A percentile compares a stretch with the other conserved stretches of the same genome.
Conservation (phyloP, 2,888 invertebrate species). For the Ornithoptera alexandrae region DNA sequence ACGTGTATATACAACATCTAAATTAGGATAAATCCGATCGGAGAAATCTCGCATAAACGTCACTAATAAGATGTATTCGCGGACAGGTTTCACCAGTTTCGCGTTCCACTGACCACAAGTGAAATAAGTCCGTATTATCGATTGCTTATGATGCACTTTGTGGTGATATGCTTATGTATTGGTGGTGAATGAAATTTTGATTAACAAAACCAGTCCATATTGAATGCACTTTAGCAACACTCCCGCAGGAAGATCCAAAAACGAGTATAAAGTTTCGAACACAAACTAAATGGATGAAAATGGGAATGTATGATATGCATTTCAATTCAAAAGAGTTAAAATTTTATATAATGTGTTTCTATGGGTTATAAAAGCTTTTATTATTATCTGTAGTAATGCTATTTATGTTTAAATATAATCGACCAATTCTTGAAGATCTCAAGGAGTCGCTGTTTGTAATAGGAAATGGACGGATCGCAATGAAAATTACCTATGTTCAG, state of each 20-base stretch:
- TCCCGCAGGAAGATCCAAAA: too few species aligned
- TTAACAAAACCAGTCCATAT: not conserved
- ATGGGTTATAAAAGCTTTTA: too few species aligned
- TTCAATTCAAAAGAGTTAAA: too few species aligned
- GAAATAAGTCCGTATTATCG: slow-evolving; percentile 14
- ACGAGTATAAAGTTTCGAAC: not conserved
- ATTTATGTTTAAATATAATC: too few species aligned
- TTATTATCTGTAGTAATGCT: too few species aligned
- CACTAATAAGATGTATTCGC: slow-evolving; percentile 29
- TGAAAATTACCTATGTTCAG: too few species aligned
- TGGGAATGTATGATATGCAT: not conserved
- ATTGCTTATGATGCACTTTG: slow-evolving; percentile 20
- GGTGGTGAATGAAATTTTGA: not conserved
- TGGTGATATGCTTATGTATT: not conserved
- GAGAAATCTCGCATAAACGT: slow-evolving; percentile 25
- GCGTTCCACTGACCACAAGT: slow-evolving; percentile 28
- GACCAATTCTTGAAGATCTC: too few species aligned
- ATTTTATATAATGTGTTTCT: too few species aligned
- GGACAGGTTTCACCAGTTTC: slow-evolving; percentile 26
- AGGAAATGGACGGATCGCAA: too few species aligned
- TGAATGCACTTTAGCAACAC: not conserved
- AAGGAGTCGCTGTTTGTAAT: too few species aligned
- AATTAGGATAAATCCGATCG: slow-evolving; percentile 22
- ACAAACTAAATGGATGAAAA: not conserved
- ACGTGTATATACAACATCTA: slow-evolving; percentile 10